Conservation (phyloP, 2,888 invertebrate genomes). For the Hermodice carunculata region DNA sequence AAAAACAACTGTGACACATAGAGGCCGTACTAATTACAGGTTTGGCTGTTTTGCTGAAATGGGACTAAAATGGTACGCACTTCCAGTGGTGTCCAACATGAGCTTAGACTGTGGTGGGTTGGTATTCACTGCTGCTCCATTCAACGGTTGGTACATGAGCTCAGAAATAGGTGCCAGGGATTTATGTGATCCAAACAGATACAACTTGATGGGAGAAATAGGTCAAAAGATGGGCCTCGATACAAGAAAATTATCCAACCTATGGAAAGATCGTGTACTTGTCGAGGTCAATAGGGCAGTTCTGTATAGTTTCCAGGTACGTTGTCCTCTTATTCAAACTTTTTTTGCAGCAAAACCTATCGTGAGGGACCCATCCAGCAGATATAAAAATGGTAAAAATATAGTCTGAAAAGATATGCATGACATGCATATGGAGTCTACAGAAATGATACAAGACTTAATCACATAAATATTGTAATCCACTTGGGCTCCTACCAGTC, state of each 20-base stretch:
- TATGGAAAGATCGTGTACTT: constrained; percentile 94
- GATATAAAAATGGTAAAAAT: no score
- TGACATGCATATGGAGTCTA: no score
- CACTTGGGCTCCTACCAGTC: no score
- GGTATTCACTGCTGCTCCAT: constrained; percentile 93
- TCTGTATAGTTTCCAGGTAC: constrained; percentile 84
- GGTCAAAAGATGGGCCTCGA: constrained; percentile 90
- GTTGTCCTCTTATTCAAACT: neutral
- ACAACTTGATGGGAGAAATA: constrained; percentile 89
- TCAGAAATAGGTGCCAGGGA: constrained; percentile 95
- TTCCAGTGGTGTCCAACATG: constrained; percentile 93
- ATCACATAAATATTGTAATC: no score
- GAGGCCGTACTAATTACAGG: no score
- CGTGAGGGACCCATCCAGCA: no score
- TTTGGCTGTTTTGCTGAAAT: constrained; percentile 90
- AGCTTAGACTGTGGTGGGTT: constrained; percentile 95
- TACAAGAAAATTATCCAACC: constrained; percentile 84
- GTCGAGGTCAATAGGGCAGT: constrained; percentile 94
- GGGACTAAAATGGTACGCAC: constrained; percentile 88
- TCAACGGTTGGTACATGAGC: constrained; percentile 99
- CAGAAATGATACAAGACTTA: no score
- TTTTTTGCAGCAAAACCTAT: no score
- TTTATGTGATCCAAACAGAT: constrained; percentile 87
- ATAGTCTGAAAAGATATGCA: no score
- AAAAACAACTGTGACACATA: no score